A percentile compares a stretch with the other conserved stretches of the same genome.
These are phyloP conservation scores for Plagodis pulveraria DNA, from an alignment of 2,888 invertebrate species.

Conservation along the genomic window DNA sequence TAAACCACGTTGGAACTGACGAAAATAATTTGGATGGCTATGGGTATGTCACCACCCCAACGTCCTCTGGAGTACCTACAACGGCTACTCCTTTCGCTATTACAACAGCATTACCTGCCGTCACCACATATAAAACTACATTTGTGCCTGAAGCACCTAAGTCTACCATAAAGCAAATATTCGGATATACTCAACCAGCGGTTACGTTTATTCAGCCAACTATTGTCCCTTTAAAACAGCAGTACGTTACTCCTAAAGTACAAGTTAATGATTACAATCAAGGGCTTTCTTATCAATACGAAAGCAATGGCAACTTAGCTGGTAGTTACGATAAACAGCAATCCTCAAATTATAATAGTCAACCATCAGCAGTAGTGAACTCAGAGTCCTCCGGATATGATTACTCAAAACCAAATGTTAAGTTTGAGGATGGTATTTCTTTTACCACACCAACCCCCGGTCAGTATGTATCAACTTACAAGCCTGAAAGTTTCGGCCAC, in stretches of 20 bases:
- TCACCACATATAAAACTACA: slow-evolving; percentile 65
- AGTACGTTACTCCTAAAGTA: slow-evolving; percentile 54
- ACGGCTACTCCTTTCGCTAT: slow-evolving; percentile 72
- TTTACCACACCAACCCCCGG: slow-evolving; percentile 66
- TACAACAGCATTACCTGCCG: slow-evolving; percentile 64
- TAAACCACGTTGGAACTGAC: slow-evolving; percentile 70
- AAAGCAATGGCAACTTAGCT: slow-evolving; percentile 46
- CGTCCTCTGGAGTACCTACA: slow-evolving; percentile 73
- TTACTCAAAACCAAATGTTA: slow-evolving; percentile 66
- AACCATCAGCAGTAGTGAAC: slow-evolving; percentile 30
- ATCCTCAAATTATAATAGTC: slow-evolving; percentile 23
- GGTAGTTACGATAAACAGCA: slow-evolving; percentile 17
- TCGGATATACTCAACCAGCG: slow-evolving; percentile 72
- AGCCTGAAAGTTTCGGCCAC: slow-evolving; percentile 65
- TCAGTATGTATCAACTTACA: slow-evolving; percentile 63
- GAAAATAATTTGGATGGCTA: slow-evolving; percentile 67
- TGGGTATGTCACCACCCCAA: slow-evolving; percentile 69
- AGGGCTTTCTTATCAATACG: slow-evolving; percentile 57
- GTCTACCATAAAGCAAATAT: slow-evolving; percentile 73
- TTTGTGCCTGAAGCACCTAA: slow-evolving; percentile 70
- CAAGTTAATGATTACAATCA: slow-evolving; percentile 60
- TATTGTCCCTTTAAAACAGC: slow-evolving; percentile 57
- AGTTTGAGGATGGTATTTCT: slow-evolving; percentile 69
- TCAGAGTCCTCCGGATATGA: slow-evolving; percentile 59
- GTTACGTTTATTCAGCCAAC: slow-evolving; percentile 75